Conservation (phyloP, 1,140 invertebrate genomes). For the Cyclargus thomasi region DNA sequence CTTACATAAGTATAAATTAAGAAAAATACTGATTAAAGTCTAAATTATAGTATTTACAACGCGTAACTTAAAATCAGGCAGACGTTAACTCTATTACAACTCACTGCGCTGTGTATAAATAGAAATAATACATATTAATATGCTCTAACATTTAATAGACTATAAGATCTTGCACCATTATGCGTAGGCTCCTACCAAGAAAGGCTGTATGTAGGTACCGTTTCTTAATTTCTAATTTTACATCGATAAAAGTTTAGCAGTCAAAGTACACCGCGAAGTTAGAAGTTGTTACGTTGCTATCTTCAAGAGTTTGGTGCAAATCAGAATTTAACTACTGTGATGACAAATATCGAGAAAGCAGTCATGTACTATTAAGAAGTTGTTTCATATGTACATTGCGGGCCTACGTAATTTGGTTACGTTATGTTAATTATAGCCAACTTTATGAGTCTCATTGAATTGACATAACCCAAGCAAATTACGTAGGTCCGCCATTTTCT, state of each 20-base stretch:
- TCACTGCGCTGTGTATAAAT: conserved; percentile 37
- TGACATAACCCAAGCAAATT: too few species aligned
- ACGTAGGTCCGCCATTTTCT: too few species aligned
- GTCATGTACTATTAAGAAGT: too few species aligned
- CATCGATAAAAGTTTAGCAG: conserved; percentile 5
- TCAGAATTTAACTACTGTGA: background rate
- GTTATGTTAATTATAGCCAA: too few species aligned
- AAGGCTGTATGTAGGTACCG: conserved; percentile 63
- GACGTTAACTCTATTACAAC: conserved; percentile 30
- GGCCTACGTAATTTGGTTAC: too few species aligned
- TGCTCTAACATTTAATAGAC: conserved; percentile 45
- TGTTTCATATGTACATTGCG: too few species aligned
- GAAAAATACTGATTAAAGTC: conserved; percentile 70
- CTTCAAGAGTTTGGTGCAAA: background rate
- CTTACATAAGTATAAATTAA: conserved; percentile 72
- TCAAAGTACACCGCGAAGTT: background rate
- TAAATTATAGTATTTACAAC: conserved; percentile 41
- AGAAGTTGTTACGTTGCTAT: background rate
- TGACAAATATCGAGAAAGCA: conserved; percentile 8
- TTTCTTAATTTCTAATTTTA: conserved; percentile 33
- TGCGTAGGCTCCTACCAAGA: conserved; percentile 54
- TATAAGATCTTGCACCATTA: conserved; percentile 50
- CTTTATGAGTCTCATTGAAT: too few species aligned
- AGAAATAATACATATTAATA: conserved; percentile 34
- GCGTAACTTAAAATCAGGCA: conserved; percentile 36